Conservation (phyloP, 1,140 invertebrate species). For the Orchestia grillus region DNA sequence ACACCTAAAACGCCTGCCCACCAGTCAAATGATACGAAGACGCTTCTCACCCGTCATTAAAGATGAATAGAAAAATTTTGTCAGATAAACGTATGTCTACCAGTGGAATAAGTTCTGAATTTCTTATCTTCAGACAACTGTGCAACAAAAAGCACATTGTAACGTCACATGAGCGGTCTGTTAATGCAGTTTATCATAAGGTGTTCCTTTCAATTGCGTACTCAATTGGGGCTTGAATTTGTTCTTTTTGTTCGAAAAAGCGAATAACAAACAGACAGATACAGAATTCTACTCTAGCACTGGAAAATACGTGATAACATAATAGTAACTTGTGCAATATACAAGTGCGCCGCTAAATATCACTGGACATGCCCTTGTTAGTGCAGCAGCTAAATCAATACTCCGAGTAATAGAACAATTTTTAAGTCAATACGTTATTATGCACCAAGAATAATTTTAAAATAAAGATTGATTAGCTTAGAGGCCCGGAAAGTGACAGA, state of each 20-base stretch:
- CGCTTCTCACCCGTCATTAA: not conserved
- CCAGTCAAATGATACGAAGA: not conserved
- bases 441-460: not conserved
- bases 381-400: not conserved
- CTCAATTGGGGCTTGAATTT: not conserved
- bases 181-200: not conserved
- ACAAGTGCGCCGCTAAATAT: not conserved
- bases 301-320: not conserved
- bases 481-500: not conserved
- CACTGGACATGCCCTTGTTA: not conserved
- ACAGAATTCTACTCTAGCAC: not conserved
- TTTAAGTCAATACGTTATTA: not conserved
- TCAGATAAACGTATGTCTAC: not conserved
- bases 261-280: not conserved
- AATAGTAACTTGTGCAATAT: not conserved
- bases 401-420: not conserved
- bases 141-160: not conserved
- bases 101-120: not conserved
- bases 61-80: not conserved
- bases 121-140: not conserved
- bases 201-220: not conserved
- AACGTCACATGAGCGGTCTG: not conserved
- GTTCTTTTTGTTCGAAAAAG: not conserved
- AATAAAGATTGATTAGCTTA: not conserved
- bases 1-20: not conserved